phyloP scores from a whole-genome alignment of 2,797 vertebrate species.

The Lycodopsis pacificus region DNA sequence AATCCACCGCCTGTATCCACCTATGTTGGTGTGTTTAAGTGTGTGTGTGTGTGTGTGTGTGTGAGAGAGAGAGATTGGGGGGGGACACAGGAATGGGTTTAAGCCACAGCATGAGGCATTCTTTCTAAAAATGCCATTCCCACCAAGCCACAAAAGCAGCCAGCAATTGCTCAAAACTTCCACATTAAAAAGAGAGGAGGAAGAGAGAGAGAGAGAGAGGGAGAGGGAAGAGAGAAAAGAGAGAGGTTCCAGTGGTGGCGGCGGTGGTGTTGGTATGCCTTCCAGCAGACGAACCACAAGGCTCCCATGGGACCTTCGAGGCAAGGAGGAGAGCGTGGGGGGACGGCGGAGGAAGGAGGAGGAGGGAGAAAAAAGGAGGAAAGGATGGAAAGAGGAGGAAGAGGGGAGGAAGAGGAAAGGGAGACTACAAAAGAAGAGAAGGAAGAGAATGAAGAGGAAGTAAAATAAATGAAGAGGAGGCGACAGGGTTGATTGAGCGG shows the following conservation, averaged over 20 bases:
- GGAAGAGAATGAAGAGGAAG: conserved; percentile 42
- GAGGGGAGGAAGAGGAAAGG: conserved; percentile 28
- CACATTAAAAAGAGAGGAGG: conserved; percentile 84
- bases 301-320: conserved; percentile 79
- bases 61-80: conserved; percentile 39
- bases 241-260: conserved; percentile 82
- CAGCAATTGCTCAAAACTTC: conserved; percentile 89
- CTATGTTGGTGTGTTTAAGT: conserved; percentile 50
- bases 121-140: conserved; percentile 87
- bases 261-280: conserved; percentile 82
- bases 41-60: conserved; percentile 33
- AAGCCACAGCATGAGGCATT: conserved; percentile 84
- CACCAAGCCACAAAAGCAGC: conserved; percentile 85
- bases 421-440: conserved; percentile 34
- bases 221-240: conserved; percentile 62
- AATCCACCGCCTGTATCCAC: conserved; percentile 40
- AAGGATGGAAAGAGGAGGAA: conserved; percentile 19
- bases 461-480: conserved; percentile 37
- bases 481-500: conserved; percentile 41
- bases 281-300: conserved; percentile 84
- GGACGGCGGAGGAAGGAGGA: conserved; percentile 4
- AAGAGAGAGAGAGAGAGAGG: conserved; percentile 54
- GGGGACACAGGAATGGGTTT: conserved; percentile 81
- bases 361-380: background rate
- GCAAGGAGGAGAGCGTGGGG: conserved; percentile 61